Conservation (phyloP, 2,113 vertebrate genomes). For the Nothobranchius kuhntae region DNA sequence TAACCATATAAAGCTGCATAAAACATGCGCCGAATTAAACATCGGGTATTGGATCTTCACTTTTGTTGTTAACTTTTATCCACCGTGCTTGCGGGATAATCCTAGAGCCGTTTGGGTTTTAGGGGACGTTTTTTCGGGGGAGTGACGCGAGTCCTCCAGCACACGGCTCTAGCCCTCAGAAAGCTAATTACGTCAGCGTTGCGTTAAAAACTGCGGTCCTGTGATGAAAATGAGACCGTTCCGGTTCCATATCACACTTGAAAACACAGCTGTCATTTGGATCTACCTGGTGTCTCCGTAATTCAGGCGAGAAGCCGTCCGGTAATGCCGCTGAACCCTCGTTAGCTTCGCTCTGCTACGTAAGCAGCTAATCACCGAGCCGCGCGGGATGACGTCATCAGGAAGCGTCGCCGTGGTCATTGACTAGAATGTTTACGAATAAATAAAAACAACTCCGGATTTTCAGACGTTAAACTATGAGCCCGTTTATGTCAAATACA, state of each 20-base stretch:
- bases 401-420: background rate
- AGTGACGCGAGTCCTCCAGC: constrained; percentile 10
- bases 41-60: background rate
- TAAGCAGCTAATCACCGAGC: constrained; percentile 10
- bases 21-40: background rate
- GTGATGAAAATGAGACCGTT: background rate
- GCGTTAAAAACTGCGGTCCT: background rate
- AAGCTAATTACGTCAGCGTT: constrained; percentile 10
- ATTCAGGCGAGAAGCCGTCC: background rate
- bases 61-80: accelerated
- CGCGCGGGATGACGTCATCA: constrained; percentile 34
- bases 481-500: too few relatives aligned
- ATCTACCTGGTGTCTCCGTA: constrained; percentile 48
- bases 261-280: accelerated
- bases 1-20: too few relatives aligned
- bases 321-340: background rate
- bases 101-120: background rate
- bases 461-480: too few relatives aligned
- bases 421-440: too few relatives aligned
- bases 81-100: accelerated
- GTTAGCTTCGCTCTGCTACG: constrained; percentile 23
- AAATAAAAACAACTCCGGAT: too few relatives aligned
- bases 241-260: accelerated
- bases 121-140: background rate
- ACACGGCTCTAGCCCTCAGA: constrained; percentile 21